These are phyloP conservation scores for Clarias pachynema DNA, from an alignment of 2,797 vertebrate species.

Conservation along the genomic window DNA sequence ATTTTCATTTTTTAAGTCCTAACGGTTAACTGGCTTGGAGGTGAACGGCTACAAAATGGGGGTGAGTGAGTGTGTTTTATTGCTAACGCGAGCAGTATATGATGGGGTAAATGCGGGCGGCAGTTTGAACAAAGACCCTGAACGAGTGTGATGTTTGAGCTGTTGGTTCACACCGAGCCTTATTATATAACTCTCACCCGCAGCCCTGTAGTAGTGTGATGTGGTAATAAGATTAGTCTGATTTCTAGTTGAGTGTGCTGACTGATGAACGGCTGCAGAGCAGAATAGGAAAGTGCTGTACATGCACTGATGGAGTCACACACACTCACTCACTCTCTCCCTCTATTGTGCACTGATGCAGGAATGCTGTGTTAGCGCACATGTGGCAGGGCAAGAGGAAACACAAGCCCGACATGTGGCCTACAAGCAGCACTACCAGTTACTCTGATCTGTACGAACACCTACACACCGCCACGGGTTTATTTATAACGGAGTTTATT, in stretches of 20 bases:
- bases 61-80: conserved; percentile 70
- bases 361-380: conserved; percentile 30
- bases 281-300: conserved; percentile 29
- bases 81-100: conserved; percentile 7
- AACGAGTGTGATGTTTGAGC: conserved; percentile 29
- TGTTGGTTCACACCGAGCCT: background rate
- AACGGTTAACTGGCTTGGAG: conserved; percentile 30
- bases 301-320: background rate
- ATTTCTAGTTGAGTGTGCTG: background rate
- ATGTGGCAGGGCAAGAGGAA: conserved; percentile 37
- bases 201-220: background rate
- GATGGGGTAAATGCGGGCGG: conserved; percentile 43
- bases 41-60: conserved; percentile 72
- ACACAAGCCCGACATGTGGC: conserved; percentile 33
- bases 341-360: conserved; percentile 11
- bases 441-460: background rate
- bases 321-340: too few species aligned
- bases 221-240: background rate
- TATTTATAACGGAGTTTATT: conserved; percentile 6
- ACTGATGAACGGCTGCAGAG: background rate
- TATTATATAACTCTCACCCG: background rate
- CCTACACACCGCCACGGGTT: background rate
- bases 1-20: too few species aligned
- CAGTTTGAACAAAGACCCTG: conserved; percentile 57
- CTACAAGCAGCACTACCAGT: background rate